Percentiles rank a stretch among this genome's conserved stretches.
Conservation (phyloP, 1,140 invertebrate species). For the Hycleus phaleratus region DNA sequence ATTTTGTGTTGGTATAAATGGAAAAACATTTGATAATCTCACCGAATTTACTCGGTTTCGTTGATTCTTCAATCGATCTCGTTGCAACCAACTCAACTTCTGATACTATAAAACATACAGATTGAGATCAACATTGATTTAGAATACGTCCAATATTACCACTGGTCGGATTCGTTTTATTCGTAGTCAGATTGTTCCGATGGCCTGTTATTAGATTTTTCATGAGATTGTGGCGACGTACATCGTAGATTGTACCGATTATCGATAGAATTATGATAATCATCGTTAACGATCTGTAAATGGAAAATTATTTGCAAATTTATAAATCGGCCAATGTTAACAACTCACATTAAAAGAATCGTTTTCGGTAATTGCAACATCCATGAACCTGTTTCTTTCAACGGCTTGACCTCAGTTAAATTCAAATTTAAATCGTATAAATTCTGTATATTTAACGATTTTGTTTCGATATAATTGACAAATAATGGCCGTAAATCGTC, state of each 20-base stretch:
- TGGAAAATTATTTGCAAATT: neutral
- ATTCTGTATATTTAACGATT: conserved; percentile 20
- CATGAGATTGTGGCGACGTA: conserved; percentile 12
- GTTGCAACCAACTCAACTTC: conserved; percentile 15
- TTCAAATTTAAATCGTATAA: conserved; percentile 22
- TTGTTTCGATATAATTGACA: conserved; percentile 16
- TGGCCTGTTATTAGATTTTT: conserved; percentile 20
- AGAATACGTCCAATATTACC: neutral
- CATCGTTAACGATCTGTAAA: conserved; percentile 6
- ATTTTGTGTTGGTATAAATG: conserved; percentile 37
- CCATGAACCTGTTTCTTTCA: conserved; percentile 15
- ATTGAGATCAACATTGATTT: neutral
- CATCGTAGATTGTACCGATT: conserved; percentile 25
- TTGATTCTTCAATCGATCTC: neutral
- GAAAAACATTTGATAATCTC: conserved; percentile 43
- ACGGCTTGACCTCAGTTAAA: conserved; percentile 20
- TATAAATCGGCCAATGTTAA: neutral
- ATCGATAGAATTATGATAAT: conserved; percentile 18
- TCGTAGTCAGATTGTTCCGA: neutral
- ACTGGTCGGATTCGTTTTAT: conserved; percentile 2
- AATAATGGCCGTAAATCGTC: conserved; percentile 22
- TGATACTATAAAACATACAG: neutral
- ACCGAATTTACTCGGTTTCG: conserved; percentile 9
- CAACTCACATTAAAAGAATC: conserved; percentile 26
- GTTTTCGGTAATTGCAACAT: conserved; percentile 22